Evolutionary conservation across 2,113 vertebrate genomes (phyloP), one percentile per base, ranked within the genome.

Genomic region (Hyperopisus bebe): DNA sequence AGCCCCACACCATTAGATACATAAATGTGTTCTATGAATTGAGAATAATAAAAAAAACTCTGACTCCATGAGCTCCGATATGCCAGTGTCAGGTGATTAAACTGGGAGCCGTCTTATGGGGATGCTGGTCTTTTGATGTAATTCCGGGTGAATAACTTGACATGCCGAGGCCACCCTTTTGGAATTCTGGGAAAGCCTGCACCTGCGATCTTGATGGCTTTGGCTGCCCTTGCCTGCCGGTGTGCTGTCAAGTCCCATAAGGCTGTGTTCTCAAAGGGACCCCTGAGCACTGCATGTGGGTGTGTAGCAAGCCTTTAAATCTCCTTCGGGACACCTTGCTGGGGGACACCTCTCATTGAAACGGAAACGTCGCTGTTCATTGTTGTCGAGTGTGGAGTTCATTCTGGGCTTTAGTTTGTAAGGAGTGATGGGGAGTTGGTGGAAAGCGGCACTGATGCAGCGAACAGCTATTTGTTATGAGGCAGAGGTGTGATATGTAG

Each of bases 21-120:
- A 8, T 77, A 91, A 86, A 91, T 91, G 89, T 84, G 90, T 74
- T 90, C 86, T 89, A 89, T 94, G 90, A 89, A 92, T 93, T 92
- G 91, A 92, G 86, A 50, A 84, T 88, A 62, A 92, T 92, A 88
- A 90, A 82, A 91, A 51, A 88, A 91, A 85, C 74, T 86, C 39
- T 80, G 70, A 92, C 91, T 88, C 89, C 42, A 90, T 90, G 74
- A 66, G 87, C 80, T 87, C 86, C 46, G 70, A 88, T 39, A 46
- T 86, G 89, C 24, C 89, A 91, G 83, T 86, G 85, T 90, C 89
- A 85, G 21, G 90, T 92, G 82, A 86, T 87, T 53, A 35, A 80
- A 83, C n/a, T n/a, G 9, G 87, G 58, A 87, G 10, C 66, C 82
- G 44, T 17, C 21, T 48, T 10, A 53, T n/a, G 48, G 83, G 74